These are phyloP conservation scores for Mimachlamys varia DNA, from an alignment of 2,888 invertebrate genomes.

Conservation along the genomic window DNA sequence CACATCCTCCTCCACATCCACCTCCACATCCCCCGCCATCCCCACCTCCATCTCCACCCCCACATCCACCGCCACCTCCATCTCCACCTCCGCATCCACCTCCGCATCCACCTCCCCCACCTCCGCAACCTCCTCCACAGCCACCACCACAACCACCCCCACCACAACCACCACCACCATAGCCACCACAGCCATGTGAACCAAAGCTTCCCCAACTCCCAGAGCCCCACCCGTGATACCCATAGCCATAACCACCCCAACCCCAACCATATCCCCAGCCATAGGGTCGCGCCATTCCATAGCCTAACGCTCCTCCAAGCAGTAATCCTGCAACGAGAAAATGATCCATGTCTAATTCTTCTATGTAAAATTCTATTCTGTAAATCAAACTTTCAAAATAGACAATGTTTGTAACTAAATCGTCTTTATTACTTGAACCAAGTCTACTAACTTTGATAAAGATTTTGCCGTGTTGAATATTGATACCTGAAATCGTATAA, in stretches of 20 bases:
- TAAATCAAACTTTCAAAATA: no score
- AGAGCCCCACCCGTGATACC: slow-evolving; percentile 6
- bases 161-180: slow-evolving; percentile 7
- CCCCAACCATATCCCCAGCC: slow-evolving; percentile 23
- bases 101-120: neutral
- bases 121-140: neutral
- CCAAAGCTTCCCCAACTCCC: slow-evolving; percentile 5
- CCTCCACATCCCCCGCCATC: neutral
- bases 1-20: neutral
- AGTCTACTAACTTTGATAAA: no score
- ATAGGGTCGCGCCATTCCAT: slow-evolving; percentile 23
- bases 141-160: neutral
- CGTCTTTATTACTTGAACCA: no score
- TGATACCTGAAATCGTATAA: neutral
- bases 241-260: neutral
- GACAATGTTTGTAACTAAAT: no score
- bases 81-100: neutral
- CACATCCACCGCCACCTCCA: neutral
- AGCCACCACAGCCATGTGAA: neutral
- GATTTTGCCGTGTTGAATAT: no score
- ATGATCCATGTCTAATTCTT: neutral
- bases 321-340: slow-evolving; percentile 12
- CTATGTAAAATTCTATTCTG: no score
- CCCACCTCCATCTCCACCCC: neutral
- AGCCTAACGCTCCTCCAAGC: neutral